Evolutionary conservation across 2,797 vertebrate species (phyloP).

Genomic region (Okamejei kenojei): DNA sequence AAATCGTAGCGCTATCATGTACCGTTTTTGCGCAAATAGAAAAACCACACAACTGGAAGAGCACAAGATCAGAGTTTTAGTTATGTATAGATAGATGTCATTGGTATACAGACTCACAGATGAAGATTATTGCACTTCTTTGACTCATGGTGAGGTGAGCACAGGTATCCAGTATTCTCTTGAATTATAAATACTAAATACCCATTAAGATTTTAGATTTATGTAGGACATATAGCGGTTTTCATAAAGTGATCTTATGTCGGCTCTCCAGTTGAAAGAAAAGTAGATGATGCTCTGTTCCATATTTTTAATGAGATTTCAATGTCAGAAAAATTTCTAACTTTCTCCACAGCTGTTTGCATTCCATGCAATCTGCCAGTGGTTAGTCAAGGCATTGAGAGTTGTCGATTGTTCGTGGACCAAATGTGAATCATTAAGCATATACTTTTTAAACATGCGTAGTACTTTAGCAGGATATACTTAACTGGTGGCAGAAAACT

Average conservation of each 20-base stretch:
- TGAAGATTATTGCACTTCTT: neutral
- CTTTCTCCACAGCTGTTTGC: neutral
- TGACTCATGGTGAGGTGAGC: neutral
- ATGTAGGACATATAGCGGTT: neutral
- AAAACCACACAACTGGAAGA: no score
- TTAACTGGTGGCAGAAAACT: neutral
- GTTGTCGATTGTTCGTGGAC: slow-evolving; percentile 17
- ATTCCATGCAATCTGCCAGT: neutral
- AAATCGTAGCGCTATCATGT: no score
- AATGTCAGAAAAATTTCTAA: slow-evolving; percentile 1
- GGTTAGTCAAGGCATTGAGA: neutral
- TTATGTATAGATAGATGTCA: no score
- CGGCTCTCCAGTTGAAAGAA: neutral
- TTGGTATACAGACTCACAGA: no score
- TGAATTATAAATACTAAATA: neutral
- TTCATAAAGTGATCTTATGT: neutral
- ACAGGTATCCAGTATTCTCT: neutral
- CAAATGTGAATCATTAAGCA: slow-evolving; percentile 8
- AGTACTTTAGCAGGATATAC: neutral
- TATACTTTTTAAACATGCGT: slow-evolving; percentile 9
- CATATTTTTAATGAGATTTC: neutral
- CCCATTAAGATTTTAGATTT: neutral
- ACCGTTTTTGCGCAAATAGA: no score
- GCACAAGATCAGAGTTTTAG: no score
- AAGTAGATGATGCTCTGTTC: neutral